These are phyloP conservation scores for Paracanthobrama guichenoti DNA, from an alignment of 2,113 vertebrate genomes.

Conservation along the genomic window DNA sequence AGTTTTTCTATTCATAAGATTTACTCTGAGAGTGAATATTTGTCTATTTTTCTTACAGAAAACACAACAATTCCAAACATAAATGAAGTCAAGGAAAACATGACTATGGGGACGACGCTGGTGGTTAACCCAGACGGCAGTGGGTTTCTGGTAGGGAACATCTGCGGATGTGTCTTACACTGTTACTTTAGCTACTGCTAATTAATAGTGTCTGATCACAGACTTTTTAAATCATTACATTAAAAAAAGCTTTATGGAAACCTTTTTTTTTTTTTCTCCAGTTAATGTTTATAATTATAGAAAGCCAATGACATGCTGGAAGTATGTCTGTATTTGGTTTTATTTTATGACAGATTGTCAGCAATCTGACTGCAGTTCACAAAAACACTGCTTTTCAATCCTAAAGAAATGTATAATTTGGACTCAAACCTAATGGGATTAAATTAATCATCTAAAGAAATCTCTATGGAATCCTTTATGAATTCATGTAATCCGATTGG, in stretches of 20 bases:
- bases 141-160: conserved; percentile 90
- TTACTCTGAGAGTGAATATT: conserved; percentile 62
- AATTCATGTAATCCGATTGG: not conserved
- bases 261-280: conserved; percentile 59
- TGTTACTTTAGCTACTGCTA: conserved; percentile 8
- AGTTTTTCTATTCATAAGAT: conserved; percentile 36
- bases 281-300: conserved; percentile 50
- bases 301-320: not conserved
- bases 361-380: not conserved
- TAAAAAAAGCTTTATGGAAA: conserved; percentile 38
- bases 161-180: not conserved
- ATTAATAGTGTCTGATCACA: conserved; percentile 9
- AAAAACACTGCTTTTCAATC: not conserved
- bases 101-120: conserved; percentile 96
- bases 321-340: not conserved
- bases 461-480: not conserved
- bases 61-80: conserved; percentile 88
- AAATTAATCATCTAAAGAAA: not conserved
- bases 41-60: conserved; percentile 65
- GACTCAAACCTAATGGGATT: not conserved
- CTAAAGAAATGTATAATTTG: not conserved
- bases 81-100: conserved; percentile 94
- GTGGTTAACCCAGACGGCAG: conserved; percentile 88
- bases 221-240: not conserved
- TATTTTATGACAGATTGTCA: not conserved